Evolutionary conservation across 2,113 vertebrate genomes (phyloP), one percentile per base, ranked within the genome.

Genomic region (Acanthochromis polyacanthus): DNA sequence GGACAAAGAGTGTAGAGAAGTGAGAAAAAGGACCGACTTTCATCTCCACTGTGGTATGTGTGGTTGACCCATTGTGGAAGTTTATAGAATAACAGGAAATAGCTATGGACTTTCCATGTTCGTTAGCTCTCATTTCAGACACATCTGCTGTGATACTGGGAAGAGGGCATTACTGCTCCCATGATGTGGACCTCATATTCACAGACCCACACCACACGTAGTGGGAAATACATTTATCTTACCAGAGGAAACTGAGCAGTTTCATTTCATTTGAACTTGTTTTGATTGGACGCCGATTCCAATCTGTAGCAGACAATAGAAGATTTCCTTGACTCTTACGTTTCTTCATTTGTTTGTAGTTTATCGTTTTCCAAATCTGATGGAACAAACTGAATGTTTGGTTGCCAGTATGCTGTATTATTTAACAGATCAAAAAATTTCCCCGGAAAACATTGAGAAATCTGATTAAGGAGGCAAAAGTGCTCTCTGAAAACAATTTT

Each of bases 41-140:
- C 81, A 91, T 91, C 88, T 91, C 55, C 59, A 52, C 19, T 83
- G 84, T 73, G 86, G 87, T 86, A 78, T 85, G 81, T 91, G 92
- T 57, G 84, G 89, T 92, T 89, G 80, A 86, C 85, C 48, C 45
- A 67, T 79, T 78, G 88, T 89, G 82, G 81, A 87, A 78, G 75
- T 87, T 85, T 87, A 74, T 80, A 87, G 86, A 93, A 93, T 88
- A 94, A 93, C 85, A 93, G 89, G 90, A 92, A 92, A 92, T 77
- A 83, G 77, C 83, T 72, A 74, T 86, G 77, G 75, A 85, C 78
- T 81, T 83, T 63, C 75, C 74, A 69, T 58, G 86, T 80, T 91
- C 87, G 86, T 79, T 75, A 72, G 61, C 67, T 80, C 70, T 86
- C 69, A 72, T 66, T 66, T 78, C 77, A 81, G 72, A 88, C 79